Evolutionary conservation across 37 sponge, comb jelly and placozoan genomes (phyloP), one percentile per base, ranked within the genome.

Genomic region (Haliclona indistincta): DNA sequence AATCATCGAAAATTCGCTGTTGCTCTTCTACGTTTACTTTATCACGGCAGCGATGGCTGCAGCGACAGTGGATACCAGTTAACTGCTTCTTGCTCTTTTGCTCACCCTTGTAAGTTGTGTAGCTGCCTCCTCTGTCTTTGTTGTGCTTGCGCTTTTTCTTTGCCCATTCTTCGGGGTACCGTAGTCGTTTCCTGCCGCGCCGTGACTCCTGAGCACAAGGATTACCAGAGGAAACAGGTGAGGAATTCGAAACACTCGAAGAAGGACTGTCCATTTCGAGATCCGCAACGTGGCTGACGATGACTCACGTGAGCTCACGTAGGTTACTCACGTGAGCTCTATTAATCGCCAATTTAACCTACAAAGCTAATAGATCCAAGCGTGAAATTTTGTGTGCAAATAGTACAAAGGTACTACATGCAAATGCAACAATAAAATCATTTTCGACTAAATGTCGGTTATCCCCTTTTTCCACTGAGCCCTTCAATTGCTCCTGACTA

Each of bases 1-100:
- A 64, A 17, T 66, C 78, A 25, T 30, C 33, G n/a, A 71, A 71
- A 0, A 71, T 71, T 5, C 52, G 49, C 30, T 15, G 10, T 71
- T 4, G 7, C 54, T 52, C 55, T 51, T 54, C 72, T 32, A 1
- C 52, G 29, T 43, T 43, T 8, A 43, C 53, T 64, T 47, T 47
- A 10, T 47, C 51, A 10, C 51, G 15, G 51, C 51, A 47, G 10
- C 15, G 10, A 10, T 17, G 51, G 15, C 51, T 15, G 15, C 51
- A 47, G 15, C 51, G 51, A 47, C 51, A 47, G 15, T 10, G 10
- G 15, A 47, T 47, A 47, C 13, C 51, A 17, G 15, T 10, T 47
- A 47, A 10, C 15, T 47, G 51, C 51, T 47, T 47, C 13, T 10
- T 15, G 15, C 13, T 10, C 51, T 47, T 47, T 17, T 10, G 51